Evolutionary conservation across 2,113 vertebrate species (phyloP), one percentile per base, ranked within the genome.

Genomic region (Corvus moneduloides): DNA sequence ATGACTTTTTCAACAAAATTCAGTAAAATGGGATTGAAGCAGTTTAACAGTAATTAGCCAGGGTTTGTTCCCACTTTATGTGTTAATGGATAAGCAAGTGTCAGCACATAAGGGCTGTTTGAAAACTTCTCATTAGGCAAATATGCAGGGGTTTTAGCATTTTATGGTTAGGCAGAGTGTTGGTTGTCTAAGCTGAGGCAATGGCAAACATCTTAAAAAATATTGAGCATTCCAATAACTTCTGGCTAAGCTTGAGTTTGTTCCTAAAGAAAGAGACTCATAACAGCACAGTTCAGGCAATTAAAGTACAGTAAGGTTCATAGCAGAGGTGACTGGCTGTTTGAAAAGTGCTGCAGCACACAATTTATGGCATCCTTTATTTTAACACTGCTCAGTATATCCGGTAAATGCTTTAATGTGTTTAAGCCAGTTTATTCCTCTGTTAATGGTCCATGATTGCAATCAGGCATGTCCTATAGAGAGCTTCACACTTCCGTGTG

Each of bases 311-410:
- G 56, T 44, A 51, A 93, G 39, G 30, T 95, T 90, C 85, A 49
- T 39, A 76, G 39, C 39, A 94, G 89, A 82, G 52, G 64, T 77
- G 91, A 88, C 55, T 37, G 84, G 20, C 84, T 96, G 55, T 93
- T 91, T 63, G 85, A 92, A 91, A 96, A 95, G 67, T 94, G 84
- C 77, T 94, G 46, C 18, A 71, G 72, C 54, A 73, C 49, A 87
- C 55, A 84, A 91, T 97, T 97, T 96, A 97, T 87, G 39, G 44
- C 56, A 85, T 83, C 79, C 71, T 97, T 84, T 89, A 72, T 93
- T 97, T 97, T 94, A 96, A 35, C 63, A 43, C 41, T 52, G 43
- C 51, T 83, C 78, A 56, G 66, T 94, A 86, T 87, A 91, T 84
- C 39, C 93, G 95, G 24, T 94, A 97, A 96, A 89, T 93, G 72